Percentiles rank a stretch among this genome's conserved stretches.
Conservation (phyloP, 1,140 invertebrate species). For the Chrysopa pallens region DNA sequence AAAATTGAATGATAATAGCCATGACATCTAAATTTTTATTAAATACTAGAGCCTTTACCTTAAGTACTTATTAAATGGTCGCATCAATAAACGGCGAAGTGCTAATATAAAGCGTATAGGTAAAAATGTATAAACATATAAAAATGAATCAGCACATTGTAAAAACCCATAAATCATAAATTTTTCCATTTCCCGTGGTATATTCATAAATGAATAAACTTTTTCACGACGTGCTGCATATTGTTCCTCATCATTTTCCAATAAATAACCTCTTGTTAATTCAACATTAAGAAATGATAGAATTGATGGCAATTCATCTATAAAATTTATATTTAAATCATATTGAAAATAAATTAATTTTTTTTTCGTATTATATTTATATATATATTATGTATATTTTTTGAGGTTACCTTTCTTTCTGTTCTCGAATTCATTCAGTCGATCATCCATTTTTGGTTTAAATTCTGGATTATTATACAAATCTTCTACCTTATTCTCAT, state of each 20-base stretch:
- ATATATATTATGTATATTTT: not conserved
- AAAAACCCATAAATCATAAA: constrained; percentile 96
- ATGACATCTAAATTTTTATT: not conserved
- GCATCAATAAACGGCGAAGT: constrained; percentile 55
- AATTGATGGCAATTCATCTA: constrained; percentile 32
- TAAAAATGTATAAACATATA: constrained; percentile 96
- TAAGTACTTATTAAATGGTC: constrained; percentile 51
- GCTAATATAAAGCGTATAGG: constrained; percentile 82
- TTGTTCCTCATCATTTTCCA: constrained; percentile 86
- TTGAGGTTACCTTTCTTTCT: constrained; percentile 11
- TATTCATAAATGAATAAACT: constrained; percentile 94
- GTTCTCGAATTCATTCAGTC: constrained; percentile 9
- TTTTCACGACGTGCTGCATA: constrained; percentile 87
- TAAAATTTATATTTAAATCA: constrained; percentile 5
- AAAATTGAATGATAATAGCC: too few relatives aligned
- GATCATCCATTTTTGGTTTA: constrained; percentile 6
- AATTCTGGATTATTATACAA: constrained; percentile 10
- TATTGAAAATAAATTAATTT: constrained; percentile 1
- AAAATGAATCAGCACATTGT: constrained; percentile 93
- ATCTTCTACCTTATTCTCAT: constrained; percentile 22
- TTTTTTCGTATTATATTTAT: constrained; percentile 1
- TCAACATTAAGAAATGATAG: constrained; percentile 68
- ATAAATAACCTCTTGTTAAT: constrained; percentile 73
- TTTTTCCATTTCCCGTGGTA: constrained; percentile 80
- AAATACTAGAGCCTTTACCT: constrained; percentile 29